Percentiles rank a stretch among this genome's conserved stretches.
phyloP scores from a whole-genome alignment of 2,888 invertebrate genomes.

The Nomada ferruginata region DNA sequence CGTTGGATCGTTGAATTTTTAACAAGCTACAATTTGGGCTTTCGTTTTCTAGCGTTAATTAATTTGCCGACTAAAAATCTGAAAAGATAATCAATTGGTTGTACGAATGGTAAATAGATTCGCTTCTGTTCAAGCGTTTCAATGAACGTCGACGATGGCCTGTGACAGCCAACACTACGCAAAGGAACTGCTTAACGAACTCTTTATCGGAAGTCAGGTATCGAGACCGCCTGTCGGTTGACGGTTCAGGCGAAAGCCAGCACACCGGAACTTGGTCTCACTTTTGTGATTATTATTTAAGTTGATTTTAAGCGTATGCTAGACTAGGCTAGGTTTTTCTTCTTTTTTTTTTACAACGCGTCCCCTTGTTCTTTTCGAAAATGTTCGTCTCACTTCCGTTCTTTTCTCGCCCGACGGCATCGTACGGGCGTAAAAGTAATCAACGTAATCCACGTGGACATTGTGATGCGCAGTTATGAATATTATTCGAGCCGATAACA shows the following conservation, averaged over 20 bases:
- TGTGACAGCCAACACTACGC: constrained; percentile 45
- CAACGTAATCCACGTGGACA: background rate
- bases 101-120: background rate
- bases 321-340: constrained; percentile 71
- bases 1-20: background rate
- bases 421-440: background rate
- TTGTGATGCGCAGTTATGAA: background rate
- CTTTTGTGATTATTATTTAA: constrained; percentile 83
- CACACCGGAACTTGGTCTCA: constrained; percentile 81
- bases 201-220: constrained; percentile 64
- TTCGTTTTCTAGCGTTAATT: background rate
- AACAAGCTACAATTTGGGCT: background rate
- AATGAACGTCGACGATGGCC: constrained; percentile 34
- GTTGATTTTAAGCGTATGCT: constrained; percentile 77
- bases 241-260: constrained; percentile 60
- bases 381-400: background rate
- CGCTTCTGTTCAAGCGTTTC: constrained; percentile 18
- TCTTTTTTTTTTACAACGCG: constrained; percentile 69
- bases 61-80: background rate
- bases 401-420: background rate
- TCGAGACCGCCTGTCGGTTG: constrained; percentile 70
- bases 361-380: constrained; percentile 52
- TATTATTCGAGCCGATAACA: background rate
- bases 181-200: constrained; percentile 40
- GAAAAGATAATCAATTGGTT: background rate